Evolutionary conservation across 2,888 invertebrate species (phyloP), one percentile per base, ranked within the genome.

Genomic region (Cryptocephalus primarius): DNA sequence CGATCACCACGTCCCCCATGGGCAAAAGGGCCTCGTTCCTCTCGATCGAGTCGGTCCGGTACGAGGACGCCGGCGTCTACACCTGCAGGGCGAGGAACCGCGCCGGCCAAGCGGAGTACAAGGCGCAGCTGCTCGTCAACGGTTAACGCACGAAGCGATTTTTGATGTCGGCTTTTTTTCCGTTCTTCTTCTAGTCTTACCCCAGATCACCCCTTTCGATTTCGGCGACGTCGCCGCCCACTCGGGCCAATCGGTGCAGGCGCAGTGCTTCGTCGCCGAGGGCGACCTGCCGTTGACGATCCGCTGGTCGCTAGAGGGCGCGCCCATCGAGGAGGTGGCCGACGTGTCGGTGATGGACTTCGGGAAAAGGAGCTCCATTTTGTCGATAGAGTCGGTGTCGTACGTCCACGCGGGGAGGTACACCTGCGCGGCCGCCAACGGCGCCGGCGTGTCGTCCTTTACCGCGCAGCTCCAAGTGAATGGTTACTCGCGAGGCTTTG

Each of bases 331-430:
- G 13, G 52, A 48, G n/a, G 63, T 60, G 46, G 60, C 60, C 4
- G 66, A 65, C 54, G 56, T 68, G 12, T 56, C 64, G 1, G 54
- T 60, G 6, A 55, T 65, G 8, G 56, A 60, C 46, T 58, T 67
- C 40, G 68, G 69, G 33, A 63, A 60, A 56, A 55, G 69, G 77
- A 73, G 74, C 53, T 72, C 80, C 52, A 68, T 80, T 46, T 70
- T 87, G 47, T 78, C 77, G 53, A 81, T 85, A 54, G 80, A 82
- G 59, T 75, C 78, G 8, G 80, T 83, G 39, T 75, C 77, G 47
- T 77, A 79, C 38, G 75, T 72, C 52, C 85, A 87, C 67, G 79
- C 82, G 57, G 88, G 87, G 58, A 81, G 79, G 59, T 88, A 86
- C 67, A 79, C 81, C 50, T 88, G 88, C 69, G 76, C 78, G 61